Percentiles rank a stretch among this genome's conserved stretches.
Evolutionary conservation across 2,888 invertebrate species (phyloP).

Genomic region (Pristionchus maxplancki): DNA sequence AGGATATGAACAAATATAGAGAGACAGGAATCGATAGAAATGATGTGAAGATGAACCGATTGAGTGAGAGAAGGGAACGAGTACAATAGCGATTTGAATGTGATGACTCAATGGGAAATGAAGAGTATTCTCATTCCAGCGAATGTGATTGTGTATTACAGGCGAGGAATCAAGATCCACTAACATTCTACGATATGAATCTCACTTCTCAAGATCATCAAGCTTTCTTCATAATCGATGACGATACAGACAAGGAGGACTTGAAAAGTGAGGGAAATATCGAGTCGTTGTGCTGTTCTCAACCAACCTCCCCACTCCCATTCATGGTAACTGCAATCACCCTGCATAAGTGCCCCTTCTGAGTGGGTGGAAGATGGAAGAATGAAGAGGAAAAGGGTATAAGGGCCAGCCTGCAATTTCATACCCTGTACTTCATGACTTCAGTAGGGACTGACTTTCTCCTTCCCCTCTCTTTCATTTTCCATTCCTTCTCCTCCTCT

Average conservation of each 20-base stretch:
- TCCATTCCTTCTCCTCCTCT: neutral
- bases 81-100: slow-evolving; percentile 10
- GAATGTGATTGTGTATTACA: neutral
- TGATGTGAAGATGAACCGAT: slow-evolving; percentile 40
- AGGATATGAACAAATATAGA: slow-evolving; percentile 34
- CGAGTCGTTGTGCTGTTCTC: slow-evolving; percentile 77
- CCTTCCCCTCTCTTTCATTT: slow-evolving; percentile 11
- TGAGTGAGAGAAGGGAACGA: neutral
- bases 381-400: neutral
- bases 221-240: slow-evolving; percentile 93
- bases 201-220: slow-evolving; percentile 98
- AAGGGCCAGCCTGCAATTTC: neutral
- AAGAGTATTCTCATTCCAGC: too few species aligned
- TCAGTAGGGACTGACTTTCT: neutral
- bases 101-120: neutral
- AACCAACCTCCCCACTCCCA: neutral
- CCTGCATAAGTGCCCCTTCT: slow-evolving; percentile 13
- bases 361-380: slow-evolving; percentile 29
- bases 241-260: slow-evolving; percentile 89
- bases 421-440: neutral
- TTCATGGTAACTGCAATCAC: neutral
- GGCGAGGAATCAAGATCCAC: slow-evolving; percentile 84
- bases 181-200: slow-evolving; percentile 99
- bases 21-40: slow-evolving; percentile 28
- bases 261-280: slow-evolving; percentile 84